Conservation (phyloP, 2,888 invertebrate genomes). For the Sialis fuliginosa region DNA sequence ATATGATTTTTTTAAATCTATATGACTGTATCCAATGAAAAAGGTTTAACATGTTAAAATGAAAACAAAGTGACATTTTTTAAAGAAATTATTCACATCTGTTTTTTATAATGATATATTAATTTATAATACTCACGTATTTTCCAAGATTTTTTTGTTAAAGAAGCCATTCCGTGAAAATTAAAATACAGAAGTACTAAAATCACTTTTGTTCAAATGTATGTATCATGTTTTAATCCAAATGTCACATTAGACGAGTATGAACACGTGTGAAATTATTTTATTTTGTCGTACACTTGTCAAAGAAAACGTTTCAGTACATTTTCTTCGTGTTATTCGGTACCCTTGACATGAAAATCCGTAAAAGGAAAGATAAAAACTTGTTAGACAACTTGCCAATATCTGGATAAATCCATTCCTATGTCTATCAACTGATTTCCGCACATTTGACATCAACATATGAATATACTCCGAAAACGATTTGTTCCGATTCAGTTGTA, state of each 20-base stretch:
- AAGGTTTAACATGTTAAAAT: too few species aligned
- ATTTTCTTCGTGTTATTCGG: background rate
- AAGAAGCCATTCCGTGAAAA: conserved; percentile 19
- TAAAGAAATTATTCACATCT: too few species aligned
- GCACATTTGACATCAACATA: background rate
- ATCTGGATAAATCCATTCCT: background rate
- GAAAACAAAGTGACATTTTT: too few species aligned
- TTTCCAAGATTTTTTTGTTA: conserved; percentile 58
- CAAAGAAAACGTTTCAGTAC: too few species aligned
- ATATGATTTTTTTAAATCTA: background rate
- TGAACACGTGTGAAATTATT: too few species aligned
- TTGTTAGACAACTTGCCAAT: conserved; percentile 1
- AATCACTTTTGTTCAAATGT: conserved; percentile 2
- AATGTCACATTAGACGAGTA: background rate
- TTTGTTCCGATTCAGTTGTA: too few species aligned
- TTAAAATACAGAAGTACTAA: conserved; percentile 1
- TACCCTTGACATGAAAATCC: conserved; percentile 6
- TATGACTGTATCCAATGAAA: too few species aligned
- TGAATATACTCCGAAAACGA: too few species aligned
- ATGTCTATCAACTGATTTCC: background rate
- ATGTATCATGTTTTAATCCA: conserved; percentile 1
- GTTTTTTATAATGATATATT: background rate
- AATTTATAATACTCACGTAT: conserved; percentile 43
- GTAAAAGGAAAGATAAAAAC: conserved; percentile 1
- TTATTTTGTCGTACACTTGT: too few species aligned